Percentiles rank a stretch among this genome's conserved stretches.
These are phyloP conservation scores for Lamellibrachia columna DNA, from an alignment of 2,888 invertebrate species.

Conservation along the genomic window DNA sequence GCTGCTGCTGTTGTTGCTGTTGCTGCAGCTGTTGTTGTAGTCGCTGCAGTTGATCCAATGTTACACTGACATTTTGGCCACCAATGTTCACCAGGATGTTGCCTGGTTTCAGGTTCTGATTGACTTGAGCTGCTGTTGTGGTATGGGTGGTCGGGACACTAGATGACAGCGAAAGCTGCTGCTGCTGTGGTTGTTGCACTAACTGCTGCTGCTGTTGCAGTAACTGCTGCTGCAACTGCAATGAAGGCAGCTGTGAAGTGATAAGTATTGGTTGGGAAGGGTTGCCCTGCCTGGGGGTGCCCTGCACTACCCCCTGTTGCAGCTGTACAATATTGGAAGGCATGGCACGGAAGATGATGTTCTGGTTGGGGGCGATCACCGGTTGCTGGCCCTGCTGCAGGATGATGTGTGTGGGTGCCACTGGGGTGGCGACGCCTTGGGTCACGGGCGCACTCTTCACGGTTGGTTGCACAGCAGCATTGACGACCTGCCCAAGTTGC, in stretches of 20 bases:
- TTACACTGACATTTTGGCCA: background rate
- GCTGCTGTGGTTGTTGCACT: background rate
- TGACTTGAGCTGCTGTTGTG: background rate
- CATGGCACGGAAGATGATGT: conserved; percentile 10
- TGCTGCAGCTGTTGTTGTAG: background rate
- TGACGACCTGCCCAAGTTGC: background rate
- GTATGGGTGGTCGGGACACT: background rate
- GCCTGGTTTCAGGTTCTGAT: background rate
- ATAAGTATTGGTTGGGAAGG: background rate
- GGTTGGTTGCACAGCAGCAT: background rate
- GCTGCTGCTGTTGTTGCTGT: background rate
- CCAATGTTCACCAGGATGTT: conserved; percentile 1
- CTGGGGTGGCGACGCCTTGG: background rate
- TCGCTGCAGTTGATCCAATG: conserved; percentile 4
- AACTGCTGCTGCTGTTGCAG: background rate
- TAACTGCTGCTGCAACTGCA: background rate
- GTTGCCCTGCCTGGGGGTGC: background rate
- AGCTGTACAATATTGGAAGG: conserved; percentile 1
- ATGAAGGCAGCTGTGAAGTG: background rate
- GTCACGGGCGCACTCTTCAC: background rate
- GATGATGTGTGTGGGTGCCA: background rate
- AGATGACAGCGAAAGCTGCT: background rate
- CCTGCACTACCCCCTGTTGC: background rate
- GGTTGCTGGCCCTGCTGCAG: background rate
- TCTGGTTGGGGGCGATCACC: background rate